Evolutionary conservation across 2,888 invertebrate genomes (phyloP).

Genomic region (Harpalus rubripes): DNA sequence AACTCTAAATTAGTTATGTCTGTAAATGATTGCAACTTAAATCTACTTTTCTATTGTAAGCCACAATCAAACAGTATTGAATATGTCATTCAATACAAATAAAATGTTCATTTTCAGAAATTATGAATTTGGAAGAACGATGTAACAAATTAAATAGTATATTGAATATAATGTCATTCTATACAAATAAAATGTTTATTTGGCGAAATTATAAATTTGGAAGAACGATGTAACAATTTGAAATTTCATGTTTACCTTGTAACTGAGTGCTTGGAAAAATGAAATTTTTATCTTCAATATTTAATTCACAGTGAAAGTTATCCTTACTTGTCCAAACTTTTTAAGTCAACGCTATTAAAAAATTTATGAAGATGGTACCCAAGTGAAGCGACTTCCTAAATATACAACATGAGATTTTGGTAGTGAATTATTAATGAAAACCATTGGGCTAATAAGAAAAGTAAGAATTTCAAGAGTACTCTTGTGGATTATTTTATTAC

Average conservation of each 20-base stretch:
- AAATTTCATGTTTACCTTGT: conserved; percentile 17
- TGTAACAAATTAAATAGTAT: no score
- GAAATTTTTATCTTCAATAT: conserved; percentile 31
- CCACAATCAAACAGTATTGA: no score
- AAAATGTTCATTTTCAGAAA: not conserved
- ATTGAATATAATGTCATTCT: no score
- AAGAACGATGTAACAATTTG: conserved; percentile 2
- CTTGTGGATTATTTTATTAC: no score
- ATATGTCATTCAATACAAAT: no score
- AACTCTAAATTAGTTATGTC: no score
- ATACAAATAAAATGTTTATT: no score
- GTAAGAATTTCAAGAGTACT: no score
- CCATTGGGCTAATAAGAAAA: no score
- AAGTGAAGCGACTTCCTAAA: conserved; percentile 17
- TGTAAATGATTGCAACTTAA: no score
- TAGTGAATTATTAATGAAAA: no score
- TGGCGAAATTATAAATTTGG: not conserved
- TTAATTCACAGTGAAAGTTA: conserved; percentile 27
- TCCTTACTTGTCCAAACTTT: conserved; percentile 36
- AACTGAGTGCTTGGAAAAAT: conserved; percentile 17
- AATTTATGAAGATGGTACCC: not conserved
- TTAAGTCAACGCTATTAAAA: conserved; percentile 23
- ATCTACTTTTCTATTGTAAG: no score
- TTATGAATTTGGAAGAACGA: not conserved
- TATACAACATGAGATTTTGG: conserved; percentile 4